Percentiles rank a stretch among this genome's conserved stretches.
Evolutionary conservation across 2,797 vertebrate species (phyloP).

Genomic region (Spinus olivaceus): DNA sequence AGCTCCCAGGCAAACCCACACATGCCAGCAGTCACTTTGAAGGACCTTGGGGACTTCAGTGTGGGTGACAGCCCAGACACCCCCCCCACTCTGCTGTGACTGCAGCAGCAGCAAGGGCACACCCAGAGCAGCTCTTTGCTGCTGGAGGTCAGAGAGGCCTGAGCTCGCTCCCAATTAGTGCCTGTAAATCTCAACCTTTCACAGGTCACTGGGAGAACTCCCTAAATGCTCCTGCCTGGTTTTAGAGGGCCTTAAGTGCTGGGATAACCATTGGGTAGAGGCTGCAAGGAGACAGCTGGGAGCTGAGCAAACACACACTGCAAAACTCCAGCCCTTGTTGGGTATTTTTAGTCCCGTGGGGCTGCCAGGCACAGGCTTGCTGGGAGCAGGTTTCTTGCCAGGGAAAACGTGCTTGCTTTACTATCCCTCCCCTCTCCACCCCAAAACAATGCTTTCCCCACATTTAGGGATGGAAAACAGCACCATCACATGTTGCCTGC

Average conservation of each 20-base stretch:
- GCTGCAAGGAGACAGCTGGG: slow-evolving; percentile 20
- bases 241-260: not conserved
- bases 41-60: not conserved
- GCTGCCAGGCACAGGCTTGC: slow-evolving; percentile 41
- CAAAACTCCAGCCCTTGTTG: not conserved
- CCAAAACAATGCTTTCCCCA: not conserved
- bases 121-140: not conserved
- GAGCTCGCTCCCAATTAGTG: not conserved
- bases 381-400: slow-evolving; percentile 11
- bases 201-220: not conserved
- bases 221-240: not conserved
- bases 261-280: not conserved
- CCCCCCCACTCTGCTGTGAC: not conserved
- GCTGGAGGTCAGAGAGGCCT: not conserved
- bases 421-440: not conserved
- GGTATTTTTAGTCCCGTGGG: slow-evolving; percentile 48
- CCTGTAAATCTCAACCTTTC: not conserved
- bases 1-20: not conserved
- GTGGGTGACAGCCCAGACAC: not conserved
- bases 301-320: slow-evolving; percentile 31
- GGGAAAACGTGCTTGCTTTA: not conserved
- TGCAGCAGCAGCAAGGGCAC: not conserved
- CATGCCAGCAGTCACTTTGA: fast-evolving
- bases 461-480: not conserved
- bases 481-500: not conserved